These are phyloP conservation scores for Plagiodera versicolora DNA, from an alignment of 2,888 invertebrate genomes.

Conservation along the genomic window DNA sequence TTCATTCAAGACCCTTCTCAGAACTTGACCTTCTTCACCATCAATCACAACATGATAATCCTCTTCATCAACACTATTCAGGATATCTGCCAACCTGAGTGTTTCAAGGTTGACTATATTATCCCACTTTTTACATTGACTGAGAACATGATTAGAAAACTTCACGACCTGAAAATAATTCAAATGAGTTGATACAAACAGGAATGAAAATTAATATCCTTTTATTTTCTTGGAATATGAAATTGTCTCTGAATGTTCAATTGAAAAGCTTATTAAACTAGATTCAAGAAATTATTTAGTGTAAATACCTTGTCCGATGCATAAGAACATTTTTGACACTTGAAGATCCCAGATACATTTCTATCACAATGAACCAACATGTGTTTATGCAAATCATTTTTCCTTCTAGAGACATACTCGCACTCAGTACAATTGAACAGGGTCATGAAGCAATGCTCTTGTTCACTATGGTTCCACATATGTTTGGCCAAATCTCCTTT, in stretches of 20 bases:
- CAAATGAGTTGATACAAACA: background rate
- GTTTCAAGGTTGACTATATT: slow-evolving; percentile 21
- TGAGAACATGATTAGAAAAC: slow-evolving; percentile 37
- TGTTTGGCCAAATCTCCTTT: slow-evolving; percentile 35
- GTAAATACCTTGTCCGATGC: slow-evolving; percentile 27
- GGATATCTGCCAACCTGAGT: slow-evolving; percentile 29
- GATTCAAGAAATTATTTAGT: too few relatives aligned
- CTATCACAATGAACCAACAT: slow-evolving; percentile 37
- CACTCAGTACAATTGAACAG: slow-evolving; percentile 30
- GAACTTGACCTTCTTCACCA: background rate
- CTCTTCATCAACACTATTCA: slow-evolving; percentile 23
- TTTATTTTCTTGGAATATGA: too few relatives aligned
- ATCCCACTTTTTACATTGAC: slow-evolving; percentile 26
- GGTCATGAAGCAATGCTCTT: slow-evolving; percentile 7
- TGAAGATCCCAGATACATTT: slow-evolving; percentile 30
- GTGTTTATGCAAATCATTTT: slow-evolving; percentile 39
- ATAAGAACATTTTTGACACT: slow-evolving; percentile 37
- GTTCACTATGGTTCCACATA: slow-evolving; percentile 27
- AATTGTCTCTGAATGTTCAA: too few relatives aligned
- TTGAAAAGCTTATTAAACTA: too few relatives aligned
- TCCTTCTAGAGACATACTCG: slow-evolving; percentile 30
- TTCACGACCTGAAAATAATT: slow-evolving; percentile 20
- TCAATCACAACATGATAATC: slow-evolving; percentile 23
- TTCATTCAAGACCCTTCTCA: slow-evolving; percentile 2
- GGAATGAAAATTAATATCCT: too few relatives aligned